These are phyloP conservation scores for Hemibagrus wyckioides DNA, from an alignment of 2,113 vertebrate species.

Conservation along the genomic window DNA sequence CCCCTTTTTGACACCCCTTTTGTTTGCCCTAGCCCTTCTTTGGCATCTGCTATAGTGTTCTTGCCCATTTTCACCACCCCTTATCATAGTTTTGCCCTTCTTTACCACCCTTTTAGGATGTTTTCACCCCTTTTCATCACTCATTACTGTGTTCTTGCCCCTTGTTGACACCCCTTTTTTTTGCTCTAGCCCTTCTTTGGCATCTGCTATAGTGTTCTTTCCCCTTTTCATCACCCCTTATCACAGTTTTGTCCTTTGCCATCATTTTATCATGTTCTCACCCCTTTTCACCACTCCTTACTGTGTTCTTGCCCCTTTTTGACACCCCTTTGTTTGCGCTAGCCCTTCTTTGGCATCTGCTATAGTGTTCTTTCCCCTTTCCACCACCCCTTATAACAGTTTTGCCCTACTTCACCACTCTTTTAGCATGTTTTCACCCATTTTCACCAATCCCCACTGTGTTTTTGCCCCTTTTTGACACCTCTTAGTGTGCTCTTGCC, in stretches of 20 bases:
- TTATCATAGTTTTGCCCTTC: neutral
- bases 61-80: neutral
- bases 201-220: neutral
- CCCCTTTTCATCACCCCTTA: neutral
- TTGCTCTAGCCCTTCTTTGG: neutral
- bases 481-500: neutral
- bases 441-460: neutral
- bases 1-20: neutral
- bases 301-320: neutral
- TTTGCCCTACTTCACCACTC: too few relatives aligned
- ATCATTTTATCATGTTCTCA: neutral
- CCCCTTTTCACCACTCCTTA: neutral
- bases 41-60: neutral
- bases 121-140: neutral
- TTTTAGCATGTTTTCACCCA: neutral
- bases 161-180: neutral
- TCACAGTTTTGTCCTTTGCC: neutral
- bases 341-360: too few relatives aligned
- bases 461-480: neutral
- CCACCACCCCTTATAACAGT: too few relatives aligned
- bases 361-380: too few relatives aligned
- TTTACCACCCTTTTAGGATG: neutral
- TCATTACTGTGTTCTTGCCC: neutral
- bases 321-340: too few relatives aligned
- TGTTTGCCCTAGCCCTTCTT: neutral